Base-by-base conservation (phyloP, 2,888 invertebrate genomes). In the Drosophila birchii region DNA sequence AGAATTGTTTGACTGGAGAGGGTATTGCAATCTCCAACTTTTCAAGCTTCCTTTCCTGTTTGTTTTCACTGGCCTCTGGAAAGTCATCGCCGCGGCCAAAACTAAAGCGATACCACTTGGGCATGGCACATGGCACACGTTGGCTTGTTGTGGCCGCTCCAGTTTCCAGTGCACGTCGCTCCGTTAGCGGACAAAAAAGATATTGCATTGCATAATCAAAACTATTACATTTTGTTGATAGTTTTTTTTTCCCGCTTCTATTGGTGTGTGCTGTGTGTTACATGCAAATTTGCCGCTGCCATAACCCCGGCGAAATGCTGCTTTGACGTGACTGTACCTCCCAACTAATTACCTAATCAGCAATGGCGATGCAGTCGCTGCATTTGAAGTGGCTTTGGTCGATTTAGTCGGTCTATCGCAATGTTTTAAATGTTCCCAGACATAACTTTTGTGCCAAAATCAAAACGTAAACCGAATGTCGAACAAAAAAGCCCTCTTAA, bases 111-210 rank as follows among this genome's bases (percentile, higher is more conserved):
- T 74, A 69, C 69, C 73, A 83, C 80, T 78, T 71, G 81, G 84
- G 81, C 78, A 68, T 57, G 71, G 74, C 56, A 69, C 70, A 53
- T 70, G 74, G 81, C 77, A 60, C 58, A 43, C 57, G 66, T 79
- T 29, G 29, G 29, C 80, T 82, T 36, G 76, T 76, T 83, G 77
- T 75, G 79, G 82, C 55, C 78, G 78, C 75, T 88, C 87, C 78
- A 88, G 79, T 88, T 88, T 81, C 59, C 87, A 78, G 49, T 80
- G 84, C 84, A 85, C 84, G 89, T 88, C 76, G 78, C 66, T 49
- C 78, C 74, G 64, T 63, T 59, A 34, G 66, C 75, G 73, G 75
- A 72, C 79, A 85, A 83, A 71, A 45, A 81, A 76, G 71, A 73
- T 85, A 81, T 88, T 49, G 56, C 45, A 47, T 68, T 82, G 77